These are phyloP conservation scores for Spheniscus humboldti DNA, from an alignment of 2,797 vertebrate genomes.

Conservation along the genomic window DNA sequence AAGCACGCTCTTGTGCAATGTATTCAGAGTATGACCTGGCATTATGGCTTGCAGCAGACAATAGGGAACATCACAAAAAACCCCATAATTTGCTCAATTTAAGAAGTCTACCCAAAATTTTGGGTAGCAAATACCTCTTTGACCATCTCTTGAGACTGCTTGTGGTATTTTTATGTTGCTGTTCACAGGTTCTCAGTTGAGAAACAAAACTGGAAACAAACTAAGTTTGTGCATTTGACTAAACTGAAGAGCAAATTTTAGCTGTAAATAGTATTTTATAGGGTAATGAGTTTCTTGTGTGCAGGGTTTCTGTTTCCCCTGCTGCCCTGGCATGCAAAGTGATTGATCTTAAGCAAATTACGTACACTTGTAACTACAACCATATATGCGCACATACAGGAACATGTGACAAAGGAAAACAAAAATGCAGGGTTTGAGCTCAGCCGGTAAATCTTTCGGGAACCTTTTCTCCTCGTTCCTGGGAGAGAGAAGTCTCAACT, in stretches of 20 bases:
- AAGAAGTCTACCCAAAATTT: neutral
- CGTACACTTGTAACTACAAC: neutral
- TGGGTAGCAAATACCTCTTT: neutral
- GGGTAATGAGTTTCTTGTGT: neutral
- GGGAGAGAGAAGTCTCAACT: neutral
- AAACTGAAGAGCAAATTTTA: neutral
- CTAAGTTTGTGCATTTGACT: neutral
- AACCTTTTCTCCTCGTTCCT: neutral
- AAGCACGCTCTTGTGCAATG: neutral
- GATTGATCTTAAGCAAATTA: neutral
- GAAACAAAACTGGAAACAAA: neutral
- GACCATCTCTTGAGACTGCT: neutral
- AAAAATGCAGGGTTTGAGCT: neutral
- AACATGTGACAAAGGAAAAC: neutral
- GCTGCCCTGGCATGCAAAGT: neutral
- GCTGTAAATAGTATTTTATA: neutral
- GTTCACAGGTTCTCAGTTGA: neutral
- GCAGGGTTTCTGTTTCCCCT: neutral
- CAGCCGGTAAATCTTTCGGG: neutral
- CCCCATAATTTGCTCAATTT: neutral
- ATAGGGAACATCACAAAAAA: neutral
- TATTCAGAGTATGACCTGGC: neutral
- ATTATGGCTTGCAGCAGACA: neutral
- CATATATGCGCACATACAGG: neutral
- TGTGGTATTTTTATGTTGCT: neutral